Percentiles rank a stretch among this genome's conserved stretches.
Evolutionary conservation across 2,113 vertebrate species (phyloP).

Genomic region (Tyrannus savana): DNA sequence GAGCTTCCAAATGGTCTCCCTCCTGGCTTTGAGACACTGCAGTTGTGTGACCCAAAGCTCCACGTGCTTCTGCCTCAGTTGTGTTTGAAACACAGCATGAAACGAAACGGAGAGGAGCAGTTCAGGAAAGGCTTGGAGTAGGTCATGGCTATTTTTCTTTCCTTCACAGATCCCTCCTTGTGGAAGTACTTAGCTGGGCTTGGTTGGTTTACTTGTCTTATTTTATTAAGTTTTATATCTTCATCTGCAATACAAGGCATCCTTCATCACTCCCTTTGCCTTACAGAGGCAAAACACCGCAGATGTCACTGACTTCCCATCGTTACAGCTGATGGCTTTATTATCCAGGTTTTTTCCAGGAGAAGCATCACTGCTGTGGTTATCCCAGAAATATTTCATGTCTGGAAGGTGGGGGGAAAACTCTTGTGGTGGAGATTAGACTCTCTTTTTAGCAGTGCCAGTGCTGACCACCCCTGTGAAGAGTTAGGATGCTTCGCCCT

Average conservation of each 20-base stretch:
- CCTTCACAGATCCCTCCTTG: neutral
- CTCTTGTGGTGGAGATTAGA: neutral
- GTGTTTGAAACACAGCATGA: neutral
- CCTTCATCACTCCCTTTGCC: neutral
- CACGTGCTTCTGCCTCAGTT: neutral
- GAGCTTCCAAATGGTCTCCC: neutral
- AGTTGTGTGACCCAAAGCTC: neutral
- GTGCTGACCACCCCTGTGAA: neutral
- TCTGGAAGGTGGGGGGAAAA: neutral
- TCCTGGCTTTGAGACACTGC: neutral
- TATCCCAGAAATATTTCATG: neutral
- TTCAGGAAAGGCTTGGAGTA: neutral
- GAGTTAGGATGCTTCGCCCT: neutral
- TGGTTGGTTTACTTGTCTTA: neutral
- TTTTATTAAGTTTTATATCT: neutral
- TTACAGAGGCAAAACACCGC: neutral
- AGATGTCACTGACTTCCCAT: neutral
- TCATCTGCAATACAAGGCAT: neutral
- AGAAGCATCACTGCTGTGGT: neutral
- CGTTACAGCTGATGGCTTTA: conserved; percentile 5
- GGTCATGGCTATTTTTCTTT: neutral
- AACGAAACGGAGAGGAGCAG: neutral
- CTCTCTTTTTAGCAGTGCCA: neutral
- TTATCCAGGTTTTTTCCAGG: neutral
- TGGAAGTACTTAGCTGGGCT: neutral